phyloP scores from a whole-genome alignment of 2,113 vertebrate species.

The Bubo scandiacus region DNA sequence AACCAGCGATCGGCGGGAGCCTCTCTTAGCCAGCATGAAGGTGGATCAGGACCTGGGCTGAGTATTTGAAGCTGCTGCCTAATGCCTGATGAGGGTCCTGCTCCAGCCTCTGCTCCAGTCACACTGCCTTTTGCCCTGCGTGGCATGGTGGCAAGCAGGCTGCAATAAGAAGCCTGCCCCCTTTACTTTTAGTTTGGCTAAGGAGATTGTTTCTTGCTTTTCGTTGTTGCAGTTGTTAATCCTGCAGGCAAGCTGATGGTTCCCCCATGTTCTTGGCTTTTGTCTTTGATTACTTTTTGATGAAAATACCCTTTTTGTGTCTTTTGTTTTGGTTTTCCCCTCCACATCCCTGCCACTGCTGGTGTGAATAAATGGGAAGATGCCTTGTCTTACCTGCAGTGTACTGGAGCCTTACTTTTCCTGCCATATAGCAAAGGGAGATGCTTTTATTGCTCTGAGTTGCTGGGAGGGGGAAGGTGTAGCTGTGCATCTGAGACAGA shows the following conservation, averaged over 20 bases:
- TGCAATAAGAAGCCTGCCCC: accelerated
- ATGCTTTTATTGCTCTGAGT: neutral
- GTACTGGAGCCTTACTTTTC: neutral
- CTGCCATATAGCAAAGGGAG: neutral
- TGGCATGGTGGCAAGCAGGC: neutral
- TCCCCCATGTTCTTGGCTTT: neutral
- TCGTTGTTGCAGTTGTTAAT: neutral
- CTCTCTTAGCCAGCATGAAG: accelerated
- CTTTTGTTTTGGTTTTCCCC: neutral
- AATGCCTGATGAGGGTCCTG: neutral
- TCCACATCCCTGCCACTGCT: neutral
- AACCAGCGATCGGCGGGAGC: accelerated
- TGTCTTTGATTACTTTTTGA: neutral
- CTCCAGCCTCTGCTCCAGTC: neutral
- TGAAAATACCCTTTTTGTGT: neutral
- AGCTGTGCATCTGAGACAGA: neutral
- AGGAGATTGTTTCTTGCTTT: neutral
- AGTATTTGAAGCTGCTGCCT: neutral
- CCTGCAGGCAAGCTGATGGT: neutral
- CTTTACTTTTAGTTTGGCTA: neutral
- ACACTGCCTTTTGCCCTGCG: accelerated
- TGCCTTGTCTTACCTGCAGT: neutral
- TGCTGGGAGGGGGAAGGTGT: neutral
- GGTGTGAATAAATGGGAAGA: neutral
- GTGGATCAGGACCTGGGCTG: neutral